Percentiles rank a stretch among this genome's conserved stretches.
Conservation (phyloP, 2,113 vertebrate genomes). For the Taxidea taxus region DNA sequence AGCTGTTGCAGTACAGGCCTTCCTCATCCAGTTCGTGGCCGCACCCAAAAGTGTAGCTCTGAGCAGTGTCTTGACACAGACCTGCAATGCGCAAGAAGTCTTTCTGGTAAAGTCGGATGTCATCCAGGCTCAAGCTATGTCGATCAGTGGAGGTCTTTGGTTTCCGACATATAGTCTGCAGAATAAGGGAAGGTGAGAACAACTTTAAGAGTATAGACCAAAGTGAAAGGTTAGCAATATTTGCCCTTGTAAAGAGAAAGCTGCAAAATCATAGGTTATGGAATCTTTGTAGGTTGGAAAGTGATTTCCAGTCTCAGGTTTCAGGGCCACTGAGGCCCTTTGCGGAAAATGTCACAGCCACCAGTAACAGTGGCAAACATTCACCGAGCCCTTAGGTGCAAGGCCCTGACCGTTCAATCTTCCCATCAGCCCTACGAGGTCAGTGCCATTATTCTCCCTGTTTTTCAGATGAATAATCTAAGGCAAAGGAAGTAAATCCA, state of each 20-base stretch:
- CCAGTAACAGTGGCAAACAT: not conserved
- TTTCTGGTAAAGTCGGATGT: constrained; percentile 96
- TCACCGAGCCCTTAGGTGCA: not conserved
- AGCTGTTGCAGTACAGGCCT: constrained; percentile 88
- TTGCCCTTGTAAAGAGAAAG: not conserved
- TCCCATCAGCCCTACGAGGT: not conserved
- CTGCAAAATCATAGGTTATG: not conserved
- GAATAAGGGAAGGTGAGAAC: not conserved
- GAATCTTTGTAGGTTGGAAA: not conserved
- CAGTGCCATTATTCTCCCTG: not conserved
- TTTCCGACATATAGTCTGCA: constrained; percentile 90
- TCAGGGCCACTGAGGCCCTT: not conserved
- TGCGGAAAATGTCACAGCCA: not conserved
- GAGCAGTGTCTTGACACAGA: constrained; percentile 96
- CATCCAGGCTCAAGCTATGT: constrained; percentile 97
- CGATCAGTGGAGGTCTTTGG: constrained; percentile 93
- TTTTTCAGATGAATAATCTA: not conserved
- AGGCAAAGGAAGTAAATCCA: not conserved
- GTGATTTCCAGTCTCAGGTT: not conserved
- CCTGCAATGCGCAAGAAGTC: constrained; percentile 93
- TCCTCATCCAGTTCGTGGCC: constrained; percentile 90
- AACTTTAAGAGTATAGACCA: not conserved
- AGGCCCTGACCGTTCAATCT: not conserved
- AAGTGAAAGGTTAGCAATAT: not conserved
- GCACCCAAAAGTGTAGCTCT: constrained; percentile 98